Evolutionary conservation across 1,140 invertebrate genomes (phyloP), one percentile per base, ranked within the genome.

Genomic region (Araneus ventricosus): DNA sequence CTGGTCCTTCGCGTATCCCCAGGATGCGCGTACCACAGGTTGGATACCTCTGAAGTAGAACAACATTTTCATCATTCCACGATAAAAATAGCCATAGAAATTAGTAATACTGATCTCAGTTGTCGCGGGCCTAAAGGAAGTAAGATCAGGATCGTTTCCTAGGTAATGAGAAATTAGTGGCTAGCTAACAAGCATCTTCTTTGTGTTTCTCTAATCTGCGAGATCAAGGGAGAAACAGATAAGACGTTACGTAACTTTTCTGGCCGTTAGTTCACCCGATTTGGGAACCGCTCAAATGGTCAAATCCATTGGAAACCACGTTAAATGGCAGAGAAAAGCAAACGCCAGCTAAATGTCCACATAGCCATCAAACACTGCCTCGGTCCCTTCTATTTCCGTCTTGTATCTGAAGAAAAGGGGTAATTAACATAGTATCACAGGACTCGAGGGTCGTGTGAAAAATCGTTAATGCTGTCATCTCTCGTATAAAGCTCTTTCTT

Each of bases 291-390:
- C 34, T 30, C 7, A 75, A 75, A 75, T 30, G 45, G 17, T 52
- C 45, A 37, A 34, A 20, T 75, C 30, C 70, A 75, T 75, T 30
- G 30, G 70, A 37, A 75, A 52, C 30, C 70, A 37, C 70, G 70
- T 75, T 75, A 75, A 37, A 37, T 22, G 70, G 30, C 70, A 30
- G 30, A 17, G 70, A 75, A 75, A 75, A 75, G 70, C 30, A 75
- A 75, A 75, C 70, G 70, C 5, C 30, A 75, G 70, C 70, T 75
- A 34, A 37, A 75, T 75, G 70, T 75, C 70, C 70, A 34, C 30
- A 6, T 17, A 6, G 17, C 27, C 30, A 34, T 75, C 30, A 20
- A 34, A 22, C 70, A 37, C 6, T 20, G 30, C 34, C 70, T 37
- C 70, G 1, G 30, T 34, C 70, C 17, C 20, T 75, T 37, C 34